Percentiles rank a stretch among this genome's conserved stretches.
phyloP scores from a whole-genome alignment of 2,113 vertebrate genomes.

The Oryzias celebensis region DNA sequence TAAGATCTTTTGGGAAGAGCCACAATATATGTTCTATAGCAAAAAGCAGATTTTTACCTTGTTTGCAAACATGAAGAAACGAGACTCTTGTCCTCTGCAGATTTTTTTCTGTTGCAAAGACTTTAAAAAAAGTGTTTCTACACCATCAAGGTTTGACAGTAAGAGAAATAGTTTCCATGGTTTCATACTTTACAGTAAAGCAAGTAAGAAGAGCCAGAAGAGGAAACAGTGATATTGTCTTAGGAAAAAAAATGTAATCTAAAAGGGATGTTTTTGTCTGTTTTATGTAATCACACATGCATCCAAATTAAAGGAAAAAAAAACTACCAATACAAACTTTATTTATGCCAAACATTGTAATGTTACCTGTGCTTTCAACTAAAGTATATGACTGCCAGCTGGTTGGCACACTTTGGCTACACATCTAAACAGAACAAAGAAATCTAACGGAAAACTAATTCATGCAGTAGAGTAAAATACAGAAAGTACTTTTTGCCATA shows the following conservation, averaged over 20 bases:
- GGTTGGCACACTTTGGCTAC: neutral
- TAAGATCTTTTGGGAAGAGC: neutral
- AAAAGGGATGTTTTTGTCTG: neutral
- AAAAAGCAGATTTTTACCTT: neutral
- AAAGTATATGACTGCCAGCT: neutral
- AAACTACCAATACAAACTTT: neutral
- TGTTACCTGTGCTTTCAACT: neutral
- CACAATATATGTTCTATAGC: neutral
- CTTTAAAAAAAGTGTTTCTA: neutral
- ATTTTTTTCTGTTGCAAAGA: neutral
- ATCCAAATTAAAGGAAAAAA: neutral
- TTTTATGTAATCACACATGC: neutral
- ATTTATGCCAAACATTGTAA: neutral
- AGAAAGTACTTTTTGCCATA: too few species aligned
- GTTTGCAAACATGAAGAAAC: constrained; percentile 4
- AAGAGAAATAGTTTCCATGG: neutral
- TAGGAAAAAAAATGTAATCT: neutral
- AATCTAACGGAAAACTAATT: too few species aligned
- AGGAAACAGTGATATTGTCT: neutral
- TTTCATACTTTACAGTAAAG: neutral
- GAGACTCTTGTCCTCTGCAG: neutral
- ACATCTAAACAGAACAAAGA: too few species aligned
- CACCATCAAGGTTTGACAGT: neutral
- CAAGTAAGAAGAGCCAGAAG: neutral
- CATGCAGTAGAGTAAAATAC: too few species aligned